Evolutionary conservation across 2,113 vertebrate genomes (phyloP).

Genomic region (Dromas ardeola): DNA sequence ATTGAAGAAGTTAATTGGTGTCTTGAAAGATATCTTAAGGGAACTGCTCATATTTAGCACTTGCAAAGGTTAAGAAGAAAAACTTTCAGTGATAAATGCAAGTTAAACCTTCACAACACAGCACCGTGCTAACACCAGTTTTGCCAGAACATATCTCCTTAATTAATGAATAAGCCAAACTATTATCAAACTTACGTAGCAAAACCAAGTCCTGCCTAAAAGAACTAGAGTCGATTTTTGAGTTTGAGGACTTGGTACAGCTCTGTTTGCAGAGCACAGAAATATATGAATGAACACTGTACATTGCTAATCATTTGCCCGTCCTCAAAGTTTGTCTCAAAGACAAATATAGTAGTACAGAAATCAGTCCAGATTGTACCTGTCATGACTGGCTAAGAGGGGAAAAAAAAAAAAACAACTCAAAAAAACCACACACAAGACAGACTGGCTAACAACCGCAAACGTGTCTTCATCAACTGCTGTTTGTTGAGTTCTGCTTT

Average conservation of each 20-base stretch:
- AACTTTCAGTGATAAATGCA: background rate
- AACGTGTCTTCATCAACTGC: slow-evolving; percentile 29
- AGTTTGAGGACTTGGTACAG: background rate
- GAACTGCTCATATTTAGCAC: background rate
- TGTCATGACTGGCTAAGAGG: slow-evolving; percentile 58
- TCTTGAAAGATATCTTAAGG: background rate
- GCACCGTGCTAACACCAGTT: background rate
- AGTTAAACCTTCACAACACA: background rate
- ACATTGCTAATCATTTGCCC: background rate
- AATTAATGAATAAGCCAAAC: background rate
- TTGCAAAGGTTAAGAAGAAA: background rate
- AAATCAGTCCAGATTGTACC: slow-evolving; percentile 57
- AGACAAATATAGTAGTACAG: slow-evolving; percentile 35
- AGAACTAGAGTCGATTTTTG: background rate
- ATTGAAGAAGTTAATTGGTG: background rate
- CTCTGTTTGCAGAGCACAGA: background rate
- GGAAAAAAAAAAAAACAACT: background rate
- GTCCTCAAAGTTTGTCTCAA: slow-evolving; percentile 13
- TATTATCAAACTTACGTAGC: background rate
- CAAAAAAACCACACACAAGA: slow-evolving; percentile 13
- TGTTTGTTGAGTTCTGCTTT: background rate
- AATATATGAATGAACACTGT: background rate
- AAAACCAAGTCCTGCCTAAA: background rate
- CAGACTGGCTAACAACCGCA: slow-evolving; percentile 37
- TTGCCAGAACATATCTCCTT: background rate